Conservation (phyloP, 2,888 invertebrate species). For the Lasiommata megera region DNA sequence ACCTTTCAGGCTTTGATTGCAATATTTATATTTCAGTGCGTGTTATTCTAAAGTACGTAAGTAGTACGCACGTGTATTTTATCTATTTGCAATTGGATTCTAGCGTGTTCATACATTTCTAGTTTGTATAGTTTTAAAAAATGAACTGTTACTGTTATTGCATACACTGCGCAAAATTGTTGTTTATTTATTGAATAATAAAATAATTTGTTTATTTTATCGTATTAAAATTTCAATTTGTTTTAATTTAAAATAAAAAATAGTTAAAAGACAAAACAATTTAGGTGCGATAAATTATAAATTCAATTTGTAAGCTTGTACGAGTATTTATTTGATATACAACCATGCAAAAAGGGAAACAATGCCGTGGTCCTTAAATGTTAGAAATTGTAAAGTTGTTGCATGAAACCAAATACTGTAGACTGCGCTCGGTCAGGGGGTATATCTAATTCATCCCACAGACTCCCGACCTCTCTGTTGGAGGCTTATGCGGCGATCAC, state of each 20-base stretch:
- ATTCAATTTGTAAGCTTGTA: background rate
- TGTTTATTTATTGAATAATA: no score
- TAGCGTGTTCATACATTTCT: background rate
- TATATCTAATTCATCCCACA: conserved; percentile 52
- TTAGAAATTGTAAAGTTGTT: conserved; percentile 48
- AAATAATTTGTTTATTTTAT: no score
- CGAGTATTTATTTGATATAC: background rate
- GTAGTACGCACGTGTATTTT: background rate
- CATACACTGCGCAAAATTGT: no score
- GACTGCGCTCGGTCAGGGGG: conserved; percentile 47
- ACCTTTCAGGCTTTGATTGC: conserved; percentile 5
- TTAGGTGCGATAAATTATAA: no score
- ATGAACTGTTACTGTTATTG: no score
- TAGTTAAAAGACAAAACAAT: no score
- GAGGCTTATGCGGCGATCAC: conserved; percentile 64
- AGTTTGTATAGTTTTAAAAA: background rate
- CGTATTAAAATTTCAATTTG: no score
- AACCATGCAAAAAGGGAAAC: conserved; percentile 3
- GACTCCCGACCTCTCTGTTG: conserved; percentile 53
- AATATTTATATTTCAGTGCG: conserved; percentile 3
- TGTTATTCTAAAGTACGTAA: background rate
- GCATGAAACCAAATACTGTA: conserved; percentile 50
- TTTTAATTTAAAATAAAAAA: no score
- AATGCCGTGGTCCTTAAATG: conserved; percentile 20
- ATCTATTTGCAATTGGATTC: background rate